Base-by-base conservation (phyloP, 2,888 invertebrate species). In the Panzeria rudis region DNA sequence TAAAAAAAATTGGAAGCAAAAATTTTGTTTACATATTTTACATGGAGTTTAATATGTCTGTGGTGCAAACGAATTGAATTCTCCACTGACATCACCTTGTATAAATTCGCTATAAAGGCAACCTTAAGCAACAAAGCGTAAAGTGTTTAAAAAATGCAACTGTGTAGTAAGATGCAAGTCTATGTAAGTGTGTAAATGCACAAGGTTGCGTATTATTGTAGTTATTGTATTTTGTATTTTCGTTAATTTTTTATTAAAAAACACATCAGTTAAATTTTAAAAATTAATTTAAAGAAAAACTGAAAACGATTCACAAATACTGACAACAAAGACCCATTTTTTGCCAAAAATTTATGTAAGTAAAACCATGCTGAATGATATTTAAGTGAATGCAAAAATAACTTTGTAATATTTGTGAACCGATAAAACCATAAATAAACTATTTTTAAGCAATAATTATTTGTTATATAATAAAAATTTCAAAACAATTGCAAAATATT, bases 351-450 rank as follows among this genome's bases (percentile, higher is more conserved):
- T 76, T 35, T 72, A 62, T 29, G 11, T 15, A 15, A 15, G n/a
- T n/a, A n/a, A n/a, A n/a, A n/a, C n/a, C n/a, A n/a, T n/a, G 35
- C 68, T 64, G 76, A 87, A 87, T 86, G 86, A 87, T 87, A 85
- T 87, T 87, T 83, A 64, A 71, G 15, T 25, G 41, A 8, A 20
- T 44, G n/a, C n/a, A 20, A 44, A 25, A 32, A 25, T 20, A 78
- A 72, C 38, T 61, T 87, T 83, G 23, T 17, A 52, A 86, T 83
- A 86, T 86, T 80, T 79, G 83, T 83, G 81, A 81, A 86, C 71
- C 83, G 80, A 71, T 81, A 54, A 11, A 62, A 62, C 11, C 2
- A 32, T 3, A 20, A 29, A 7, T 17, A 13, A 76, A 52, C 29
- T 4, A 41, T 41, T 66, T 66, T 54, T 7, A n/a, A 29, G 1